Base-by-base conservation (phyloP, 23 tunicate species). In the Oikopleura dioica region DNA sequence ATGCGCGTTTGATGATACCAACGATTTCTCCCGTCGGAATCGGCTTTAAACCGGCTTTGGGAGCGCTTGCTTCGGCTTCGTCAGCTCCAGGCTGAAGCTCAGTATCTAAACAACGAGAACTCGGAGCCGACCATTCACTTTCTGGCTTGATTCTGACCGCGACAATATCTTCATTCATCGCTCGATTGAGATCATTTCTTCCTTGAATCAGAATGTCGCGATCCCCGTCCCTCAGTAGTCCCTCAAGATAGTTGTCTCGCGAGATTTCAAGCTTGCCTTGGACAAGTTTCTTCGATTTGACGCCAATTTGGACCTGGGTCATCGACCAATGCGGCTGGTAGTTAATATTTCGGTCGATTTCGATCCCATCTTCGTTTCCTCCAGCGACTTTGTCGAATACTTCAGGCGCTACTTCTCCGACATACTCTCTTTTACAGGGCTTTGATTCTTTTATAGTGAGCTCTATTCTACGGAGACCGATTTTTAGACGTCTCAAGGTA, bases 71-170 rank as follows among this genome's bases (percentile, higher is more conserved):
- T 50, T 81, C 85, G 12, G 51, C 35, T 37, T 80, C 84, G 50
- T 94, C 99, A 35, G 99, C 99, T 35, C 99, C 86, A 0, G 99
- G 99, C 75, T 94, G 99, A 38, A 94, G 69, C n/a, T 92, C 81
- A 31, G 81, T 84, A 94, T 94, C 99, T 36, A 94, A 83, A 32
- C 87, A 76, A 1, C 87, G 79, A 69, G 83, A 94, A 79, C 99
- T 94, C 1, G 97, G 97, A 32, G 67, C 38, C 24, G 85, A 69
- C 97, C 97, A 91, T 59, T 85, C 78, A 9, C 77, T 44, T 75
- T 85, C 81, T 29, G 84, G 79, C 16, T 82, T 51, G 69, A 91
- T 37, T 80, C 85, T 87, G 36, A 91, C 84, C 28, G 97, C 97
- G 35, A 91, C 92, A 35, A 91, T 76, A 76, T 91, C 96, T 38